These are phyloP conservation scores for Hyles lineata DNA, from an alignment of 2,888 invertebrate species.

Conservation along the genomic window DNA sequence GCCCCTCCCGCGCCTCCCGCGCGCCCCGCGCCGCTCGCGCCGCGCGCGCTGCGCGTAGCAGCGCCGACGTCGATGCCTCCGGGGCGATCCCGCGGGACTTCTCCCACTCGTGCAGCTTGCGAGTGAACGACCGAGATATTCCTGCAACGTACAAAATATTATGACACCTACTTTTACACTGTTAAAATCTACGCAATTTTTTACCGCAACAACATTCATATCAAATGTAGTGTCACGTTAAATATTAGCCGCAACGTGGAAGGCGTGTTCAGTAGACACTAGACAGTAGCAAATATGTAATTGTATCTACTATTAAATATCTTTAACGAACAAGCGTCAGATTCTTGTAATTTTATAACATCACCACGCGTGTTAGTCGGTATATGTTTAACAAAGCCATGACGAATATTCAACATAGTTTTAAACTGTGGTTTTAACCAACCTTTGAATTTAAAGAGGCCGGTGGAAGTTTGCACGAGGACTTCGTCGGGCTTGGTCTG, in stretches of 20 bases:
- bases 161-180: too few species aligned
- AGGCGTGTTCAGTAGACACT: too few species aligned
- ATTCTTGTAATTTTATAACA: too few species aligned
- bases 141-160: conserved; percentile 56
- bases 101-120: conserved; percentile 96
- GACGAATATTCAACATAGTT: not conserved
- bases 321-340: too few species aligned
- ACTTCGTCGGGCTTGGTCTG: conserved; percentile 86
- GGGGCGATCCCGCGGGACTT: conserved; percentile 94
- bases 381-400: not conserved
- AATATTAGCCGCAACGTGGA: too few species aligned
- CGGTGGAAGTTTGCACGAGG: conserved; percentile 92
- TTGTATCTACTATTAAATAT: too few species aligned
- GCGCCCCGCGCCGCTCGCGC: conserved; percentile 85
- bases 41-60: conserved; percentile 84
- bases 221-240: too few species aligned
- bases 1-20: conserved; percentile 90
- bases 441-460: conserved; percentile 93
- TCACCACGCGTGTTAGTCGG: not conserved
- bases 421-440: too few species aligned
- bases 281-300: too few species aligned
- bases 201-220: too few species aligned
- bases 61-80: conserved; percentile 92
- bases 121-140: conserved; percentile 94
- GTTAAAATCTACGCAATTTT: too few species aligned